A percentile compares a stretch with the other conserved stretches of the same genome.
Evolutionary conservation across 2,888 invertebrate genomes (phyloP).

Genomic region (Ornithoptera priamus): DNA sequence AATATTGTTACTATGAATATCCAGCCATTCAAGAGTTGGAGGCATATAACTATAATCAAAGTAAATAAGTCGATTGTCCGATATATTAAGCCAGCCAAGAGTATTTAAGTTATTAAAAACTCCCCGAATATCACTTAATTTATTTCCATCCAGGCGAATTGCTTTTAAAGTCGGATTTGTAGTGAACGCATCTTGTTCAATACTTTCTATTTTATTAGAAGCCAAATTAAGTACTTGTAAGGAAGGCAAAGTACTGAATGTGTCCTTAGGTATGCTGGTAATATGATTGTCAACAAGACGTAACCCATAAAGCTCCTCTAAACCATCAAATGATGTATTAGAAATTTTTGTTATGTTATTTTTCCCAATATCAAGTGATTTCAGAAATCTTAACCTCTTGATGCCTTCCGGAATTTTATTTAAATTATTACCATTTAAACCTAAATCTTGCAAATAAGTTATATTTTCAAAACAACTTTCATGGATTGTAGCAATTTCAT

Average conservation of each 20-base stretch:
- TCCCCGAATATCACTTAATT: conserved; percentile 86
- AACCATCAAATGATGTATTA: conserved; percentile 86
- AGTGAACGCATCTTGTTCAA: conserved; percentile 88
- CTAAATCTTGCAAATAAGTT: conserved; percentile 87
- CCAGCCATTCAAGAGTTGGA: conserved; percentile 86
- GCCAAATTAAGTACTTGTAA: conserved; percentile 90
- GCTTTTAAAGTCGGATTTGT: conserved; percentile 86
- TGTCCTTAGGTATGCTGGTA: conserved; percentile 85
- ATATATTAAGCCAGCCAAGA: conserved; percentile 89
- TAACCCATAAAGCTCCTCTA: conserved; percentile 87
- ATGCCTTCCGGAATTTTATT: conserved; percentile 84
- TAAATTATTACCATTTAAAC: conserved; percentile 86
- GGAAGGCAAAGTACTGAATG: conserved; percentile 85
- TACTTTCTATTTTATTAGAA: conserved; percentile 86
- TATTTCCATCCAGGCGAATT: conserved; percentile 88
- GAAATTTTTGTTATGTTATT: conserved; percentile 86
- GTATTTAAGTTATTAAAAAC: conserved; percentile 86
- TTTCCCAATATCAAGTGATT: conserved; percentile 89
- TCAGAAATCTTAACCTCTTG: conserved; percentile 83
- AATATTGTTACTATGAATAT: conserved; percentile 89
- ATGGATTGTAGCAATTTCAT: conserved; percentile 83
- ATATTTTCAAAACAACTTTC: conserved; percentile 87
- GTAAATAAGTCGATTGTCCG: conserved; percentile 87
- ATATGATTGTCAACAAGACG: conserved; percentile 90
- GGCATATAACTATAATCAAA: conserved; percentile 91